Evolutionary conservation across 2,888 invertebrate species (phyloP), one percentile per base, ranked within the genome.

Genomic region (Stenchaetothrips biformis): DNA sequence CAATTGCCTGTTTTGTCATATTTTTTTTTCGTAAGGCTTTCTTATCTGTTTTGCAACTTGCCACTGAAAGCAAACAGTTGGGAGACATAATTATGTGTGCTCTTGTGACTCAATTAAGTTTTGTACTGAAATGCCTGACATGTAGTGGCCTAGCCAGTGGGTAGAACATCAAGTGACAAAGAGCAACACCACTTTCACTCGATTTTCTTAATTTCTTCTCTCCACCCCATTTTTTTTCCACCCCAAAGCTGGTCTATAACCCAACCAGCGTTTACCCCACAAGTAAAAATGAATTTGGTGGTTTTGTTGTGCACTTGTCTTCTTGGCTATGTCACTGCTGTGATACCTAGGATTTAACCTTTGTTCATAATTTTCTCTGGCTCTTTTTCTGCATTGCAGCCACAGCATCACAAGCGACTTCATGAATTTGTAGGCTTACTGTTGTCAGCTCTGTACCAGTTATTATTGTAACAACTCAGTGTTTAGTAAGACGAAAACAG

Each of bases 341-440:
- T 74, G 67, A 74, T 74, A 74, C 21, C 25, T 11, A 8, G 67
- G 67, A 74, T 74, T 74, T 11, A 74, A 59, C 62, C 79, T 79
- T 47, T 79, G 67, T 79, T 79, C 77, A 78, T 78, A 80, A 82
- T 81, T 82, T 80, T 78, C 25, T 80, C 83, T 81, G 80, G 81
- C 81, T 79, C 77, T 82, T 47, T 82, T 80, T 81, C 78, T 81
- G 83, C 82, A 82, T 82, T 80, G 83, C 82, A 82, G 83, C 82
- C 81, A 82, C 37, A 37, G 37, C 67, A 74, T 74, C 25, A 11
- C 25, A 74, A 25, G 67, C 67, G 25, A 25, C 53, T 81, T 82
- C 82, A 37, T 37, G 13, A 53, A 53, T 53, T 7, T 8, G 6
- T 18, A 11, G 18, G 53, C 18, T 6, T 74, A 21, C 67, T 74